Evolutionary conservation across 2,113 vertebrate species (phyloP).

Genomic region (Delphinapterus leucas): DNA sequence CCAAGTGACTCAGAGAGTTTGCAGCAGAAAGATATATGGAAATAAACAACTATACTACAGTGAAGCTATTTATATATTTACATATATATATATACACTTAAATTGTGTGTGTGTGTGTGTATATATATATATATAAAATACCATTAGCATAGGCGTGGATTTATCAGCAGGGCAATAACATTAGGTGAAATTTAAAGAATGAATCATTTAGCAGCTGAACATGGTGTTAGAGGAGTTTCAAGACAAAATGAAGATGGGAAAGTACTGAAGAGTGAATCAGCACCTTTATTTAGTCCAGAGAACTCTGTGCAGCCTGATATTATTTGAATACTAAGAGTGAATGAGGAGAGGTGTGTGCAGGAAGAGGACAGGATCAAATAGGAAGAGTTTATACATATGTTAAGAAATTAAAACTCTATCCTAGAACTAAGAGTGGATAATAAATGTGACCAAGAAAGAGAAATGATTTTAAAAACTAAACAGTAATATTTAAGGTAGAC

Average conservation of each 20-base stretch:
- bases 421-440: not conserved
- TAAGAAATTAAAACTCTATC: not conserved
- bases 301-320: not conserved
- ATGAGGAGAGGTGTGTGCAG: not conserved
- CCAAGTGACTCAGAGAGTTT: not conserved
- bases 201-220: not conserved
- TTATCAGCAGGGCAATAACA: not conserved
- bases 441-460: not conserved
- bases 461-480: not conserved
- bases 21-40: not conserved
- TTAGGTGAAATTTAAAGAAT: not conserved
- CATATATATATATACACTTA: too few relatives aligned
- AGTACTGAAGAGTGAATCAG: not conserved
- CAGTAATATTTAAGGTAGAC: not conserved
- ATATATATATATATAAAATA: not conserved
- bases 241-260: not conserved
- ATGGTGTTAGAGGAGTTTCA: not conserved
- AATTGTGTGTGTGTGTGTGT: too few relatives aligned
- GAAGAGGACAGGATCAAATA: not conserved
- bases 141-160: not conserved
- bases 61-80: not conserved
- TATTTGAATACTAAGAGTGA: not conserved
- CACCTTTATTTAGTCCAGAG: not conserved
- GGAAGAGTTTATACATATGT: not conserved
- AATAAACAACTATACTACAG: not conserved